phyloP scores from a whole-genome alignment of 2,888 invertebrate species.

The Chymomyza procnemis region DNA sequence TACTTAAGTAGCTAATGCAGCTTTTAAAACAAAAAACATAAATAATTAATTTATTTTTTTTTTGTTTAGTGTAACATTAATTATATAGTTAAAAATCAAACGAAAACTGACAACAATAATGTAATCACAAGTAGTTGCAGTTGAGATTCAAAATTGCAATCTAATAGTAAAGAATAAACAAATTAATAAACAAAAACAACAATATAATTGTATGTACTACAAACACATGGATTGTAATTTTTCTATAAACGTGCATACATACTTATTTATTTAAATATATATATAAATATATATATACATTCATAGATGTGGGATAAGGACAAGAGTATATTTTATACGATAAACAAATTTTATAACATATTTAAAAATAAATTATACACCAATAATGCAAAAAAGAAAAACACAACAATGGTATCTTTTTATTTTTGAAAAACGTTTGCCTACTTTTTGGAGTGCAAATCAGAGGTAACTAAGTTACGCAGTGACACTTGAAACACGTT shows the following conservation, averaged over 20 bases:
- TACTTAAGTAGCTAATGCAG: slow-evolving; percentile 24
- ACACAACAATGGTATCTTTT: neutral
- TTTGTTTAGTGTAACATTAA: slow-evolving; percentile 21
- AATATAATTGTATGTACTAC: slow-evolving; percentile 30
- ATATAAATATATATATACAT: slow-evolving; percentile 36
- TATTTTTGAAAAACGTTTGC: slow-evolving; percentile 7
- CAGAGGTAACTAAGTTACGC: too few relatives aligned
- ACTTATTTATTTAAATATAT: slow-evolving; percentile 42
- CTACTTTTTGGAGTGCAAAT: neutral
- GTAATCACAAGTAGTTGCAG: slow-evolving; percentile 59
- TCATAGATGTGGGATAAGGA: slow-evolving; percentile 41
- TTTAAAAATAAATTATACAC: slow-evolving; percentile 72
- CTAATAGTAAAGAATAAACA: slow-evolving; percentile 42
- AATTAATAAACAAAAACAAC: slow-evolving; percentile 22
- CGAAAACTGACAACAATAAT: slow-evolving; percentile 26
- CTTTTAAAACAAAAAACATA: slow-evolving; percentile 7
- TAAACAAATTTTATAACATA: slow-evolving; percentile 73
- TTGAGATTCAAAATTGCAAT: slow-evolving; percentile 65
- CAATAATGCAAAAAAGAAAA: slow-evolving; percentile 42
- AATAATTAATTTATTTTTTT: neutral
- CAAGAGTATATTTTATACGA: slow-evolving; percentile 71
- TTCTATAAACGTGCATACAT: slow-evolving; percentile 53
- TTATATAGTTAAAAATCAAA: slow-evolving; percentile 46
- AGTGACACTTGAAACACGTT: too few relatives aligned
- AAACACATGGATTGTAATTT: slow-evolving; percentile 57